Percentiles rank a stretch among this genome's conserved stretches.
These are phyloP conservation scores for Passer montanus DNA, from an alignment of 2,113 vertebrate species.

Conservation along the genomic window DNA sequence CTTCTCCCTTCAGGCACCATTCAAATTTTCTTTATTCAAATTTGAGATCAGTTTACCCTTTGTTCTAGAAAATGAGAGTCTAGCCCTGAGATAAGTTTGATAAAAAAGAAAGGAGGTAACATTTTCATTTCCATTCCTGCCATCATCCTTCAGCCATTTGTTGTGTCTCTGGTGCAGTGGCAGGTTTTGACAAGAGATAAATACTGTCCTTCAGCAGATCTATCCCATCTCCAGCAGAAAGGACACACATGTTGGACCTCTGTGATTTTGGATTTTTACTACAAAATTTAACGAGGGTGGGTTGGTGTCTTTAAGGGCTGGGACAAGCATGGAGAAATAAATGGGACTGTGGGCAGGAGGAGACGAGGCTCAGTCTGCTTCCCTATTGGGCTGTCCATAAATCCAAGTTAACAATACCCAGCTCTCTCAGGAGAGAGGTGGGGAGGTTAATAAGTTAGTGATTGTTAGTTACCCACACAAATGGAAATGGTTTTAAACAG, in stretches of 20 bases:
- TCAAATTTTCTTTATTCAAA: slow-evolving; percentile 69
- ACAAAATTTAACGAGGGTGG: background rate
- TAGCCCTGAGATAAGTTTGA: background rate
- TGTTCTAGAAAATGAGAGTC: slow-evolving; percentile 30
- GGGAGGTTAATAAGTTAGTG: slow-evolving; percentile 35
- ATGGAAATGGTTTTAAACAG: background rate
- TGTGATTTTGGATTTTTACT: background rate
- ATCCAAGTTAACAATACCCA: background rate
- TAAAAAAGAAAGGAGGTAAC: background rate
- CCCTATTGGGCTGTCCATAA: background rate
- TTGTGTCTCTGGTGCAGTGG: background rate
- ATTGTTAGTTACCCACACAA: background rate
- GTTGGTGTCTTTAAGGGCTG: background rate
- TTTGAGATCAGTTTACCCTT: slow-evolving; percentile 34
- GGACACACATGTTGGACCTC: background rate
- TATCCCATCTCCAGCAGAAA: background rate
- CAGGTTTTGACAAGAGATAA: background rate
- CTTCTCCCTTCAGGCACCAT: slow-evolving; percentile 35
- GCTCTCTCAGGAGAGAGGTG: background rate
- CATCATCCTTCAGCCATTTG: background rate
- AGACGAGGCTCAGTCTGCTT: background rate
- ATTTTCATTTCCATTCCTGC: background rate
- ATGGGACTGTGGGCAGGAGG: background rate
- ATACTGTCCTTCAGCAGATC: background rate
- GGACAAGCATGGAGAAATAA: background rate